phyloP scores from a whole-genome alignment of 2,113 vertebrate species.

The Stegastes partitus region DNA sequence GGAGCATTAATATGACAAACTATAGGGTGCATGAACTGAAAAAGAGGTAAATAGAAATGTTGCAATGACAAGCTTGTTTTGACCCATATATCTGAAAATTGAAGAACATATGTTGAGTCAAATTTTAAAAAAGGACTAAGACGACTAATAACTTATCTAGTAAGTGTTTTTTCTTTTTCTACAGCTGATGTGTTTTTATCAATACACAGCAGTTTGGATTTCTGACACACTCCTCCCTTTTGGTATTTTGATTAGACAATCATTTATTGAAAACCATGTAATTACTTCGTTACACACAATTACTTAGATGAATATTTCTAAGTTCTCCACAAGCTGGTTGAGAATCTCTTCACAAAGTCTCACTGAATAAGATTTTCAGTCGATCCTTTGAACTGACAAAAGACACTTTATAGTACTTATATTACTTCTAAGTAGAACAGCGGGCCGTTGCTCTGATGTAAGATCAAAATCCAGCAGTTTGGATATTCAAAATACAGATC shows the following conservation, averaged over 20 bases:
- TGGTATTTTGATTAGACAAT: slow-evolving; percentile 8
- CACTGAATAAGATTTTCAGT: not conserved
- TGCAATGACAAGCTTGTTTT: not conserved
- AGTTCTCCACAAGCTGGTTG: slow-evolving; percentile 9
- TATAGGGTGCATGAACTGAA: not conserved
- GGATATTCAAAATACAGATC: too few relatives aligned
- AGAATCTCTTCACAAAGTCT: not conserved
- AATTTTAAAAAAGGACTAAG: not conserved
- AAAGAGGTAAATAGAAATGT: not conserved
- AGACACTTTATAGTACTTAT: not conserved
- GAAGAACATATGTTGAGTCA: not conserved
- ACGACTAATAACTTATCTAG: not conserved
- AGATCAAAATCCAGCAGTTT: too few relatives aligned
- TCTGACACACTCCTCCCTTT: not conserved
- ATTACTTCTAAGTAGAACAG: too few relatives aligned
- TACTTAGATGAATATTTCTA: slow-evolving; percentile 14
- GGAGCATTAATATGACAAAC: not conserved
- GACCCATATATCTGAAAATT: not conserved
- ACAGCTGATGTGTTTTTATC: not conserved
- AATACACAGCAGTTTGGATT: slow-evolving; percentile 4
- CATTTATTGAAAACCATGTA: slow-evolving; percentile 7
- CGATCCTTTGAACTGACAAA: slow-evolving; percentile 9
- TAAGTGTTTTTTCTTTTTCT: not conserved
- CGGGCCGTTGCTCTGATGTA: too few relatives aligned
- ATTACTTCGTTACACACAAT: slow-evolving; percentile 21